A percentile compares a stretch with the other conserved stretches of the same genome.
Conservation (phyloP, 1,140 invertebrate genomes). For the Pogonus chalceus region DNA sequence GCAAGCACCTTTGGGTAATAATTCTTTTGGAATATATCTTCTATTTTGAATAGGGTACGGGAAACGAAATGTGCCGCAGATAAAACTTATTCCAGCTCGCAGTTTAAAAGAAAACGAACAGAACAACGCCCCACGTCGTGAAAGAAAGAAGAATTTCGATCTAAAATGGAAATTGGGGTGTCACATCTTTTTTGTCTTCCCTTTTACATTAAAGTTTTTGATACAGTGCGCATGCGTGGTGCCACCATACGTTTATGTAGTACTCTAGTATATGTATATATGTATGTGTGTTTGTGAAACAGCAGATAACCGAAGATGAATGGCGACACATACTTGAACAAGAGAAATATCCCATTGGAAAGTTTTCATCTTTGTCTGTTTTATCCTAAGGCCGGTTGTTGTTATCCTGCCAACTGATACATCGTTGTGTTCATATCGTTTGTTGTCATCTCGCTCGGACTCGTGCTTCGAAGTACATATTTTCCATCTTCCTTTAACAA, state of each 20-base stretch:
- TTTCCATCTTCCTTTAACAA: background rate
- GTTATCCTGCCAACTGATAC: background rate
- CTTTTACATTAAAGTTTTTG: conserved; percentile 24
- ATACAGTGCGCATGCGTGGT: conserved; percentile 16
- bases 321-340: conserved; percentile 27
- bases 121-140: background rate
- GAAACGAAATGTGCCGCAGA: background rate
- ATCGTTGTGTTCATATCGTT: background rate
- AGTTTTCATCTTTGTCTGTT: conserved; percentile 24
- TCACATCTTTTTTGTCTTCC: conserved; percentile 34
- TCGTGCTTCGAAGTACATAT: no score
- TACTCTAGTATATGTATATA: background rate
- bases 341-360: conserved; percentile 26
- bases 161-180: conserved; percentile 35
- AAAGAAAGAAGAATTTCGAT: conserved; percentile 28
- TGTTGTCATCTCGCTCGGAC: no score
- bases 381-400: background rate
- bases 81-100: background rate
- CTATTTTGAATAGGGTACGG: background rate
- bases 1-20: background rate
- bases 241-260: background rate
- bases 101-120: background rate
- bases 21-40: background rate
- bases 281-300: conserved; percentile 11
- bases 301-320: conserved; percentile 30